phyloP scores from a whole-genome alignment of 2,113 vertebrate species.

The Melanostigma gelatinosum region DNA sequence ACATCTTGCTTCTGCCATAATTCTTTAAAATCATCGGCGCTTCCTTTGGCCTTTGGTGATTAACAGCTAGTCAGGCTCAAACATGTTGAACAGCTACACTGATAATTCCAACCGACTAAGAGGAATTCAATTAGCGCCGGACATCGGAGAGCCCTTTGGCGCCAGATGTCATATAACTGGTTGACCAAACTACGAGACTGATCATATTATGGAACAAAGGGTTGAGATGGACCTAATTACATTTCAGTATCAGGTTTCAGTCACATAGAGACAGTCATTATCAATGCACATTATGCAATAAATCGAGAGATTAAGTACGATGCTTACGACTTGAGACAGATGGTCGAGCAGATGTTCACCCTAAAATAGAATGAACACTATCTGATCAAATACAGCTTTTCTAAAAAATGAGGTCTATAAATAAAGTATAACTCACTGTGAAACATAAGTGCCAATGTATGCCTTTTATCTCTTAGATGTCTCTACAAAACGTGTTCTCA shows the following conservation, averaged over 20 bases:
- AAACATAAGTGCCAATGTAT: background rate
- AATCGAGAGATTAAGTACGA: constrained; percentile 13
- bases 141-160: constrained; percentile 27
- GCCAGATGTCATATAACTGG: constrained; percentile 51
- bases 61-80: constrained; percentile 8
- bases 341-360: constrained; percentile 53
- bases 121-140: constrained; percentile 48
- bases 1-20: background rate
- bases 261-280: constrained; percentile 25
- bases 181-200: constrained; percentile 41
- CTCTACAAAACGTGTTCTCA: background rate
- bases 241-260: constrained; percentile 66
- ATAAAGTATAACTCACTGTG: background rate
- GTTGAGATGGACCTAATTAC: constrained; percentile 33
- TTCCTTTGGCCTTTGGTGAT: background rate
- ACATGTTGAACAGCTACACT: constrained; percentile 12
- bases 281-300: constrained; percentile 34
- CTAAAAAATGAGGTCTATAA: background rate
- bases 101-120: constrained; percentile 43
- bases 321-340: constrained; percentile 47
- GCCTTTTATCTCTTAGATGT: background rate
- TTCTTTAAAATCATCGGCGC: background rate
- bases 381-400: background rate
- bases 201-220: constrained; percentile 36
- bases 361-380: background rate